A percentile compares a stretch with the other conserved stretches of the same genome.
phyloP scores from a whole-genome alignment of 2,888 invertebrate genomes.

The Zaprionus lineosus region DNA sequence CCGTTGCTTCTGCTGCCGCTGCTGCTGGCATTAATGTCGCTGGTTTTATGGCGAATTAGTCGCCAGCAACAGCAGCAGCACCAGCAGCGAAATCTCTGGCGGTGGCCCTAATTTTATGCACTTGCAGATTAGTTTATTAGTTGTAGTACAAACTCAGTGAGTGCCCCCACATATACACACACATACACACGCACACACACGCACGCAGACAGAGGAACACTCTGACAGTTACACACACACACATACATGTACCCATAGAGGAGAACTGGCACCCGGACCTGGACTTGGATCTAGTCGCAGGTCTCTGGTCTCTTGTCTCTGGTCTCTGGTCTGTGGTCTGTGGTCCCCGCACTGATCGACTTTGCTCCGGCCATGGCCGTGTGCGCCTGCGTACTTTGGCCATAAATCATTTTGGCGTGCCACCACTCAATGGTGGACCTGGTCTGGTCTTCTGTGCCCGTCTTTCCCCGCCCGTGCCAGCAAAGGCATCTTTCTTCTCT shows the following conservation, averaged over 20 bases:
- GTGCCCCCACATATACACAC: constrained; percentile 28
- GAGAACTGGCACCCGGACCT: constrained; percentile 10
- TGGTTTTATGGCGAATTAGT: constrained; percentile 63
- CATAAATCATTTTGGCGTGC: constrained; percentile 81
- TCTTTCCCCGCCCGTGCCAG: constrained; percentile 6
- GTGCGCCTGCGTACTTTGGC: constrained; percentile 79
- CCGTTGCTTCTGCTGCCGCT: constrained; percentile 7
- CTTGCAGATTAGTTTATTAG: constrained; percentile 78
- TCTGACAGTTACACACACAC: not conserved
- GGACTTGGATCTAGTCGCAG: constrained; percentile 22
- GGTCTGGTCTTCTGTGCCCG: not conserved
- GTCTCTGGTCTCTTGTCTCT: constrained; percentile 40
- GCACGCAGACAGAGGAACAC: not conserved
- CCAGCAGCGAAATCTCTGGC: constrained; percentile 43
- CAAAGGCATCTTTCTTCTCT: no score
- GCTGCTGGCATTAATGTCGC: constrained; percentile 46
- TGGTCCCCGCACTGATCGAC: constrained; percentile 37
- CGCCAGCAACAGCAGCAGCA: constrained; percentile 41
- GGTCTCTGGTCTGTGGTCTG: constrained; percentile 40
- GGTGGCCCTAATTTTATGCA: constrained; percentile 78
- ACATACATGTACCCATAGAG: not conserved
- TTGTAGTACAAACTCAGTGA: constrained; percentile 74
- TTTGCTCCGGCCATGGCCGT: constrained; percentile 57
- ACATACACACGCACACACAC: not conserved
- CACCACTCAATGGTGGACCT: constrained; percentile 47